Base-by-base conservation (phyloP, 2,888 invertebrate species). In the Pyrrhia umbra region DNA sequence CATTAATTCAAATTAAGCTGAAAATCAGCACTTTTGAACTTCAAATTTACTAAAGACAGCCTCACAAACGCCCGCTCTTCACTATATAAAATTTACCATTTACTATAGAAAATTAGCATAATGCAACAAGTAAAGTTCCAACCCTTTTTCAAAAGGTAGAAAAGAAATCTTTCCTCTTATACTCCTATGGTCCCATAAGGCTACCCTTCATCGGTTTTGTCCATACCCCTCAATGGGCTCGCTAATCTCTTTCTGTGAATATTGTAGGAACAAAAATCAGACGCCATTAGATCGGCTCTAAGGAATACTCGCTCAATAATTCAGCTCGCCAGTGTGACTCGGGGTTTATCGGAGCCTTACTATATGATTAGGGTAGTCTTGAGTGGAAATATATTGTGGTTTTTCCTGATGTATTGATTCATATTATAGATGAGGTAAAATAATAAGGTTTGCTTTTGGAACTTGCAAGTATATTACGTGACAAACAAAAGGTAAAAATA, bases 271-370 rank as follows among this genome's bases (percentile, higher is more conserved):
- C 70, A 76, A 79, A 80, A 77, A 82, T 77, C 74, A 65, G 64
- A 67, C 58, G 75, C 71, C 69, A 83, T 82, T 79, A 79, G 66
- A 70, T 55, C 63, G 54, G 69, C 74, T 60, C 75, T 42, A 39
- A 51, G 68, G 75, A 23, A 43, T 6, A 52, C 50, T n/a, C 54
- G 54, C 66, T 83, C 77, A 83, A 85, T 84, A 77, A 84, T 84
- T 81, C 75, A 72, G 39, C 13, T 18, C 39, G 50, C 56, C 60
- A 51, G 77, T 69, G 64, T 65, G 66, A 63, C 75, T 75, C 55
- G 25, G 30, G 52, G 52, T 64, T 56, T 56, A 40, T 55, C 47
- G 57, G 57, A 43, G 55, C 52, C 70, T 77, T 75, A 64, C 68
- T 69, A 55, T 62, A 64, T 73, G 68, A 79, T 77, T 68, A 66